Percentiles rank a stretch among this genome's conserved stretches.
Conservation (phyloP, 2,888 invertebrate species). For the Ptychoptera contaminata region DNA sequence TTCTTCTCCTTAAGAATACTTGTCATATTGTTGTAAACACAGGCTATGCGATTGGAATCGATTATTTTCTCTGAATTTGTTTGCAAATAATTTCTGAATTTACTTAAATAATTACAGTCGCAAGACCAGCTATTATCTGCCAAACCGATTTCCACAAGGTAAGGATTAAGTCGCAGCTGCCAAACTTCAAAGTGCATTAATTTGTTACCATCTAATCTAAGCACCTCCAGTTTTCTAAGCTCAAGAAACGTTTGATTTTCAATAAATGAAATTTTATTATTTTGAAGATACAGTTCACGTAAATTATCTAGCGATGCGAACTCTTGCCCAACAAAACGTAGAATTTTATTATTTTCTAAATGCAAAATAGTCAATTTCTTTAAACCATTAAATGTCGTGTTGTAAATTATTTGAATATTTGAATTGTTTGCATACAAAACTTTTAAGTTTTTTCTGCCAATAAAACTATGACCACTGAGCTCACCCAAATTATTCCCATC, state of each 20-base stretch:
- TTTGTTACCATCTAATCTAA: slow-evolving; percentile 71
- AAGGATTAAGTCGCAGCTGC: slow-evolving; percentile 69
- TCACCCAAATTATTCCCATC: slow-evolving; percentile 84
- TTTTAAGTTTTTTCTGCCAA: slow-evolving; percentile 78
- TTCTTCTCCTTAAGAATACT: slow-evolving; percentile 65
- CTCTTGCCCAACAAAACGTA: slow-evolving; percentile 65
- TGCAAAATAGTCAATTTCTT: slow-evolving; percentile 64
- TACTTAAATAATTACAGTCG: slow-evolving; percentile 69
- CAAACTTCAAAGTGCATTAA: slow-evolving; percentile 71
- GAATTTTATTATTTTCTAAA: slow-evolving; percentile 73
- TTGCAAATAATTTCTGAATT: slow-evolving; percentile 65
- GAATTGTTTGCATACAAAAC: slow-evolving; percentile 80
- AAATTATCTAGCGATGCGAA: slow-evolving; percentile 66
- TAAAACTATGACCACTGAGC: slow-evolving; percentile 75
- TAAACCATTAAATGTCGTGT: slow-evolving; percentile 81
- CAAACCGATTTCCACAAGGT: slow-evolving; percentile 71
- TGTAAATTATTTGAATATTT: slow-evolving; percentile 67
- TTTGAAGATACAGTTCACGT: slow-evolving; percentile 73
- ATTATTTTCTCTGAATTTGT: slow-evolving; percentile 64
- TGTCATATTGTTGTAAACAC: slow-evolving; percentile 57
- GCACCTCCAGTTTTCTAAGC: slow-evolving; percentile 65
- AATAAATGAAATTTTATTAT: slow-evolving; percentile 66
- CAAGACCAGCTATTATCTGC: slow-evolving; percentile 83
- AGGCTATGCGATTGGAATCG: slow-evolving; percentile 60
- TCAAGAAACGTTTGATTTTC: slow-evolving; percentile 73